phyloP scores from a whole-genome alignment of 2,797 vertebrate species.

The Melopsittacus undulatus region DNA sequence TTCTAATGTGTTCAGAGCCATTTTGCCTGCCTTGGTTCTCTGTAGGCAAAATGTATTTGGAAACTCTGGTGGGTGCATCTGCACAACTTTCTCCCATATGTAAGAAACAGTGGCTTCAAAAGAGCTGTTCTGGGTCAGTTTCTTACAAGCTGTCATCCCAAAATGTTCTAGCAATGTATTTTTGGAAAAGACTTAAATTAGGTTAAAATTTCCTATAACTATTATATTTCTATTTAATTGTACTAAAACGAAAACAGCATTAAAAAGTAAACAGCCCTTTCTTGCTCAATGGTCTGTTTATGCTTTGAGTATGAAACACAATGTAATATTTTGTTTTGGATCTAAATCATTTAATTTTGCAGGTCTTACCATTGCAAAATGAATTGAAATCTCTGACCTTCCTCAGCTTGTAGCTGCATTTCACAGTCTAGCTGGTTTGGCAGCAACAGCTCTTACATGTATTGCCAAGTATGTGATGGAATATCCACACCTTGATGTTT shows the following conservation, averaged over 20 bases:
- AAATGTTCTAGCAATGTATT: conserved; percentile 52
- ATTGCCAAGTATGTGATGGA: conserved; percentile 79
- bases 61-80: neutral
- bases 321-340: conserved; percentile 60
- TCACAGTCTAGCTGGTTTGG: conserved; percentile 82
- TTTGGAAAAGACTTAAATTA: conserved; percentile 61
- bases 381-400: conserved; percentile 83
- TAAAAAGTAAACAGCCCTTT: conserved; percentile 56
- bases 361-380: conserved; percentile 85
- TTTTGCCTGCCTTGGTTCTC: neutral
- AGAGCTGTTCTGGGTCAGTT: neutral
- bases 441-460: conserved; percentile 80
- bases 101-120: conserved; percentile 33
- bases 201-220: conserved; percentile 66
- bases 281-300: conserved; percentile 68
- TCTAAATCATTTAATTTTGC: conserved; percentile 49
- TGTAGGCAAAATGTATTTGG: neutral
- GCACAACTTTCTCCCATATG: neutral
- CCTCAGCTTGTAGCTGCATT: conserved; percentile 84
- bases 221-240: conserved; percentile 63
- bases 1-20: neutral
- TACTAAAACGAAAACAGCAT: conserved; percentile 62
- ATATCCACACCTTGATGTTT: conserved; percentile 78
- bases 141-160: conserved; percentile 29
- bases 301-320: conserved; percentile 60